Evolutionary conservation across 2,888 invertebrate genomes (phyloP), one percentile per base, ranked within the genome.

Genomic region (Chalcosyrphus nemorum): DNA sequence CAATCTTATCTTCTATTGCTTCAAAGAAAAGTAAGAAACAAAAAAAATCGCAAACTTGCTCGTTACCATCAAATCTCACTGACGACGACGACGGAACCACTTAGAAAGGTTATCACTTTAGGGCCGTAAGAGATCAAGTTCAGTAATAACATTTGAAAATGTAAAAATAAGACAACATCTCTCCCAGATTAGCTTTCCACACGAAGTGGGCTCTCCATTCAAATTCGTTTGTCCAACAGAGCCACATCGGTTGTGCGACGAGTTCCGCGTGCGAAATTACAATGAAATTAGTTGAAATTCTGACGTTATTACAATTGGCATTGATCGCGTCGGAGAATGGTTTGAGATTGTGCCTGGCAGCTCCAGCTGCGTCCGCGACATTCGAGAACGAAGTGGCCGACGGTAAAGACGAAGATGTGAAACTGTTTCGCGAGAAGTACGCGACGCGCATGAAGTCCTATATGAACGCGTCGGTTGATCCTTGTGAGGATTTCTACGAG

Each of bases 401-500:
- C 38, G 61, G 59, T 0, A 75, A 85, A 1, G 17, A 3, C 0
- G 86, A 87, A 4, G 21, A 68, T 11, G 35, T 17, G 32, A 66
- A 78, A 35, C 7, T 1, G 0, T 88, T 82, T 32, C 82, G 89
- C 0, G 82, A 82, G 24, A 41, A 86, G n/a, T 90, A 91, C 86
- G 88, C 89, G 0, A 66, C 70, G 0, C 70, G 87, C 50, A 88
- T 91, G 89, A 63, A 88, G 41, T 88, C 88, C 15, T 91, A 87
- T 32, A 90, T 90, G 90, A 90, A 90, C 68, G 74, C 43, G 1
- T 88, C 87, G 3, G 88, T 88, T 4, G 70, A 87, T 17, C 90
- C 90, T 0, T 90, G 91, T 41, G 88, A 90, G 7, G 89, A 91
- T 59, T 91, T 90, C 63, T 91, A 91, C 38, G 89, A 90, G 65